Conservation (phyloP, 2,113 vertebrate genomes). For the Petrocephalus zakoni region DNA sequence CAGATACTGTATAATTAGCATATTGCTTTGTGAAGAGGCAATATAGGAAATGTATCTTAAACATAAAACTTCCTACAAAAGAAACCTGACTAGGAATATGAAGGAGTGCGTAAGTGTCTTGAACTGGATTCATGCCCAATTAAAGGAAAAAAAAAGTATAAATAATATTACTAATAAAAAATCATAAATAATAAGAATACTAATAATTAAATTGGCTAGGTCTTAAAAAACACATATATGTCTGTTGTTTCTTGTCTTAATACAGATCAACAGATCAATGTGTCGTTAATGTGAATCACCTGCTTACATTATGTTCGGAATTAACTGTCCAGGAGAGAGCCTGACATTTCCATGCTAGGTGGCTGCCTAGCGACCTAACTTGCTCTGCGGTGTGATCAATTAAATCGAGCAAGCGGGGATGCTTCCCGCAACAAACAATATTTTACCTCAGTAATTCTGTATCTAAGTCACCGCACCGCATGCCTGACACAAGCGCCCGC, state of each 20-base stretch:
- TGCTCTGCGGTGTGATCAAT: neutral
- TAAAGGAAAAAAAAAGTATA: neutral
- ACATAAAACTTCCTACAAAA: neutral
- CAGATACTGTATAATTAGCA: neutral
- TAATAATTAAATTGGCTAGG: neutral
- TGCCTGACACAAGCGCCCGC: neutral
- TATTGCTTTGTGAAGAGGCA: neutral
- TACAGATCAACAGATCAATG: neutral
- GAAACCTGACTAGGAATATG: neutral
- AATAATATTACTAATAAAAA: neutral
- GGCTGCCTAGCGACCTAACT: neutral
- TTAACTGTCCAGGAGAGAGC: neutral
- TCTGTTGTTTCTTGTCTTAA: constrained; percentile 2
- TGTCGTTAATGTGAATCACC: neutral
- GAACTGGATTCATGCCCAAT: neutral
- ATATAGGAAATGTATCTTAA: neutral
- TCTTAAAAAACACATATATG: neutral
- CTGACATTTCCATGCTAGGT: neutral
- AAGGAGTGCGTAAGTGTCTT: neutral
- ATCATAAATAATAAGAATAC: neutral
- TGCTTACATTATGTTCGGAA: neutral
- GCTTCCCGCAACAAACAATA: neutral
- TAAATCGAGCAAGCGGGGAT: neutral
- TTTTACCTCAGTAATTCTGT: neutral
- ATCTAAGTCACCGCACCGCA: neutral